phyloP scores from a whole-genome alignment of 1,140 invertebrate species.

The Coelopa frigida region DNA sequence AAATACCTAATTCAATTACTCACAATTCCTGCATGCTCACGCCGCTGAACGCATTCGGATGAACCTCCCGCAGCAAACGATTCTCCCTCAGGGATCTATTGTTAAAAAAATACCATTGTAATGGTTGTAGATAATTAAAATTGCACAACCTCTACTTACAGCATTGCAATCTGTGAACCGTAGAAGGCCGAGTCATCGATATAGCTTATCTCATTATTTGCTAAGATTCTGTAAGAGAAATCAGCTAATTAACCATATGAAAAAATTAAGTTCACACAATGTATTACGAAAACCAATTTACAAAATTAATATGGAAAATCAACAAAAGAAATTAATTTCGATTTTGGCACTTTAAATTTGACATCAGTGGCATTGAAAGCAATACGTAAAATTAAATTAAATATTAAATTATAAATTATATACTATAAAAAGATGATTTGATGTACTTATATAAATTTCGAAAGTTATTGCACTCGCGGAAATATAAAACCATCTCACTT shows the following conservation, averaged over 20 bases:
- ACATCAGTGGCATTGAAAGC: too few relatives aligned
- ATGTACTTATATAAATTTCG: not conserved
- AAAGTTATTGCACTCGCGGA: slow-evolving; percentile 5
- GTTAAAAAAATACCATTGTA: slow-evolving; percentile 12
- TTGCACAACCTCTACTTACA: slow-evolving; percentile 50
- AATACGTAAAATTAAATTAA: not conserved
- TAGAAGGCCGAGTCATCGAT: slow-evolving; percentile 58
- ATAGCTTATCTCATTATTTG: slow-evolving; percentile 55
- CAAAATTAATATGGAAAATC: too few relatives aligned
- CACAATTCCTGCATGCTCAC: slow-evolving; percentile 55
- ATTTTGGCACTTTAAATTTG: too few relatives aligned
- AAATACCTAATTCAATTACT: too few relatives aligned
- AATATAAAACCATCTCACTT: slow-evolving; percentile 33
- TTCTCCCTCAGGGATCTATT: slow-evolving; percentile 64
- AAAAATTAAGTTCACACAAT: too few relatives aligned
- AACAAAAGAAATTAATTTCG: too few relatives aligned
- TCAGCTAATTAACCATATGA: too few relatives aligned
- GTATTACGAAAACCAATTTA: too few relatives aligned
- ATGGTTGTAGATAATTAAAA: too few relatives aligned
- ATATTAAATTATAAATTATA: slow-evolving; percentile 6
- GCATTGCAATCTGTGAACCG: slow-evolving; percentile 56
- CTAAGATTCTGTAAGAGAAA: slow-evolving; percentile 48
- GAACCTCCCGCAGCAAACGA: slow-evolving; percentile 51
- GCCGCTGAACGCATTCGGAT: slow-evolving; percentile 59
- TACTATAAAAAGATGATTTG: not conserved